Percentiles rank a stretch among this genome's conserved stretches.
These are phyloP conservation scores for Aporrectodea caliginosa DNA, from an alignment of 1,140 invertebrate genomes.

Conservation along the genomic window DNA sequence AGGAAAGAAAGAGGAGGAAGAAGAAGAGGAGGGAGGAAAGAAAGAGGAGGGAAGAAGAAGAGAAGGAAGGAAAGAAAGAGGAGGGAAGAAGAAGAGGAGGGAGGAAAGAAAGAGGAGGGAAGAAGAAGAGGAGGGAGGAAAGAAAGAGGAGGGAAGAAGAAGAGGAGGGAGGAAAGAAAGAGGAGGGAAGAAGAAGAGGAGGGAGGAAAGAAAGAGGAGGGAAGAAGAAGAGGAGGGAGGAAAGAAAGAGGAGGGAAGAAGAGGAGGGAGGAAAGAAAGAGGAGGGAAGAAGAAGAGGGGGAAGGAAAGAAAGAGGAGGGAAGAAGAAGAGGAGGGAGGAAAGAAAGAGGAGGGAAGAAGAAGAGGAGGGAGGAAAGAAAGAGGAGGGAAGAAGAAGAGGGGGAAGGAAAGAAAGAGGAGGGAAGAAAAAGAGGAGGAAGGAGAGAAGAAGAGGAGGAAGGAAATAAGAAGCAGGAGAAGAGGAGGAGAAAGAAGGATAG, in stretches of 20 bases:
- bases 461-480: no score
- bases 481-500: no score
- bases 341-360: no score
- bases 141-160: background rate
- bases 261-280: background rate
- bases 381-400: no score
- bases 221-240: background rate
- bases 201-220: background rate
- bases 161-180: background rate
- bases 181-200: constrained; percentile 3
- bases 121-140: background rate
- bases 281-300: background rate
- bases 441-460: no score
- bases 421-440: no score
- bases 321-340: no score
- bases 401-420: no score
- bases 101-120: background rate
- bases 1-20: background rate
- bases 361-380: no score
- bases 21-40: background rate
- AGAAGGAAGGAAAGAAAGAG: constrained; percentile 1
- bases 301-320: constrained; percentile 6
- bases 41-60: background rate
- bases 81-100: background rate
- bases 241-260: background rate